phyloP scores from a whole-genome alignment of 2,797 vertebrate genomes.

The Catostomus latipinnis region DNA sequence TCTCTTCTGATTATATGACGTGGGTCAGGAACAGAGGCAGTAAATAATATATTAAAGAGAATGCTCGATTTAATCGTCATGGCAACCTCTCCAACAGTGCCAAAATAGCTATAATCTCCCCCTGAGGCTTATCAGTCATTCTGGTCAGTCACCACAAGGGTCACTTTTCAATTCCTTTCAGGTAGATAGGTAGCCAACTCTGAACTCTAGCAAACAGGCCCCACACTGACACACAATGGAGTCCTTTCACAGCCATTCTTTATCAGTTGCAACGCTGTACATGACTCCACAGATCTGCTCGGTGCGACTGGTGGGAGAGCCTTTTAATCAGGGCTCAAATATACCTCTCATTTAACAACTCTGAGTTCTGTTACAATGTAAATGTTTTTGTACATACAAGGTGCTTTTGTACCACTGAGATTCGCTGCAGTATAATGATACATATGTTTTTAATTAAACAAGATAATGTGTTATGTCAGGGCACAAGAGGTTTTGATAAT shows the following conservation, averaged over 20 bases:
- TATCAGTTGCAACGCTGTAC: conserved; percentile 61
- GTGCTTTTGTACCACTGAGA: conserved; percentile 51
- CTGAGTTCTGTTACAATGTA: conserved; percentile 56
- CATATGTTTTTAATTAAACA: conserved; percentile 57
- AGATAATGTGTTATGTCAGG: conserved; percentile 45
- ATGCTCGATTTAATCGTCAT: conserved; percentile 85
- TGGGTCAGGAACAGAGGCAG: conserved; percentile 78
- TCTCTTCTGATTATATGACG: conserved; percentile 84
- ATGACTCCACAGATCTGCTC: conserved; percentile 60
- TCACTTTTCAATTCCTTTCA: conserved; percentile 78
- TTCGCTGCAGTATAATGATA: conserved; percentile 45
- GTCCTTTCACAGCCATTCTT: conserved; percentile 56
- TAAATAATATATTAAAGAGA: conserved; percentile 87
- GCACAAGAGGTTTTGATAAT: conserved; percentile 15
- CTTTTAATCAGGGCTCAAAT: conserved; percentile 61
- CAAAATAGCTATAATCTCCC: conserved; percentile 81
- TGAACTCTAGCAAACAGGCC: conserved; percentile 67
- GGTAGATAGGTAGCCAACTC: conserved; percentile 72
- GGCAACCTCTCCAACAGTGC: conserved; percentile 83
- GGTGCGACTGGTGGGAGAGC: conserved; percentile 54
- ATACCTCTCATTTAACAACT: conserved; percentile 54
- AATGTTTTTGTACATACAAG: conserved; percentile 62
- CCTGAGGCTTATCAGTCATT: conserved; percentile 81
- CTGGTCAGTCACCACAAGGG: conserved; percentile 80
- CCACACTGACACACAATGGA: conserved; percentile 59